A percentile compares a stretch with the other conserved stretches of the same genome.
Evolutionary conservation across 2,888 invertebrate genomes (phyloP).

Genomic region (Perdita meconis): DNA sequence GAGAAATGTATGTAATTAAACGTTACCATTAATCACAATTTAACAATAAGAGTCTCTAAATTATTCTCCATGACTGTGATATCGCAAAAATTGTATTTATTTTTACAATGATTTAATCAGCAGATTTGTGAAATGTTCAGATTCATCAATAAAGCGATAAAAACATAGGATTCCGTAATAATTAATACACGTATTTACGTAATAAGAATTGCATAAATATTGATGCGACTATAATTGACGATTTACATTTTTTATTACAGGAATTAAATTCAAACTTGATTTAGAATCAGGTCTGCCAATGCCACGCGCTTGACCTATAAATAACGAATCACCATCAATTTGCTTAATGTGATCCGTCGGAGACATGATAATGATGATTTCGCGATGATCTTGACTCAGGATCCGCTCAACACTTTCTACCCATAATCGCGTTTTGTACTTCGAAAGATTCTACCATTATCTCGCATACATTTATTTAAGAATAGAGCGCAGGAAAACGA

Average conservation of each 20-base stretch:
- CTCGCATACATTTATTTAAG: constrained; percentile 8
- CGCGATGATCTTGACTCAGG: constrained; percentile 21
- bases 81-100: background rate
- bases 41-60: constrained; percentile 18
- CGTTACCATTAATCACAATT: too few species aligned
- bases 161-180: too few species aligned
- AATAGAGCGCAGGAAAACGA: background rate
- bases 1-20: background rate
- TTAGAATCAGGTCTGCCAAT: constrained; percentile 9
- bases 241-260: background rate
- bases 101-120: background rate
- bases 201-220: background rate
- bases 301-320: constrained; percentile 33
- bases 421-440: background rate
- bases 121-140: too few species aligned
- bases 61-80: background rate
- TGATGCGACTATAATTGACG: background rate
- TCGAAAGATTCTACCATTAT: background rate
- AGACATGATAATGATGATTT: constrained; percentile 18
- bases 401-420: background rate
- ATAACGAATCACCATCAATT: constrained; percentile 35
- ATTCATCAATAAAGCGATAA: too few species aligned
- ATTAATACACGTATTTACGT: too few species aligned
- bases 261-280: background rate
- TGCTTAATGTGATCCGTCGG: constrained; percentile 30